Conservation (phyloP, 2,797 vertebrate species). For the Scarus forsteni region DNA sequence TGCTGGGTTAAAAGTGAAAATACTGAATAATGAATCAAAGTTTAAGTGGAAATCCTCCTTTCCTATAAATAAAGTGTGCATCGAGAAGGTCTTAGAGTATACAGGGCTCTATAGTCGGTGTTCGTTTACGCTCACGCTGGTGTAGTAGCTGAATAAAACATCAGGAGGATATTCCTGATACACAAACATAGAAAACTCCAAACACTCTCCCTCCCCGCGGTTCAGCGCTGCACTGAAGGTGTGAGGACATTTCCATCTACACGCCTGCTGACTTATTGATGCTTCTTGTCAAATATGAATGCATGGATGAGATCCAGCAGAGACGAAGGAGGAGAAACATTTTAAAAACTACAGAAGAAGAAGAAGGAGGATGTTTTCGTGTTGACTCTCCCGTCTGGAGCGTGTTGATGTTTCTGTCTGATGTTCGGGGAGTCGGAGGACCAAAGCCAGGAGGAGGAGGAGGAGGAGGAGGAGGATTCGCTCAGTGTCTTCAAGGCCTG, state of each 20-base stretch:
- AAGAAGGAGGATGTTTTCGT: slow-evolving; percentile 37
- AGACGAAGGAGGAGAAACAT: slow-evolving; percentile 40
- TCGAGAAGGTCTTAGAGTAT: not conserved
- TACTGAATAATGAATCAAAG: not conserved
- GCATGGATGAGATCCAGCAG: slow-evolving; percentile 52
- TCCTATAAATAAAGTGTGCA: no score
- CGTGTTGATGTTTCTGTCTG: slow-evolving; percentile 52
- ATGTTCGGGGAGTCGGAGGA: slow-evolving; percentile 52
- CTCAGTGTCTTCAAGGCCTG: slow-evolving; percentile 58
- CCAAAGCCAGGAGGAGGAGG: slow-evolving; percentile 29
- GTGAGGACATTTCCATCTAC: slow-evolving; percentile 68
- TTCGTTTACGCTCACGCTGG: not conserved
- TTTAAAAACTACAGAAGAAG: slow-evolving; percentile 30
- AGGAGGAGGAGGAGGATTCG: slow-evolving; percentile 31
- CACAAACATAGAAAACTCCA: slow-evolving; percentile 23
- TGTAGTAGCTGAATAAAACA: slow-evolving; percentile 41
- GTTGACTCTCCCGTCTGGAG: slow-evolving; percentile 37
- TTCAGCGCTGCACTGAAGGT: slow-evolving; percentile 55
- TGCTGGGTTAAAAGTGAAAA: not conserved
- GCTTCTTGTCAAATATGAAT: slow-evolving; percentile 74
- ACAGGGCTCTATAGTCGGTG: no score
- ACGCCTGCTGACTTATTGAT: slow-evolving; percentile 76
- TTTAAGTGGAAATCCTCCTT: not conserved
- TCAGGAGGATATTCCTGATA: not conserved
- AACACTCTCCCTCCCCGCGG: slow-evolving; percentile 32